phyloP scores from a whole-genome alignment of 1,140 invertebrate genomes.

The Zaprionus capensis region DNA sequence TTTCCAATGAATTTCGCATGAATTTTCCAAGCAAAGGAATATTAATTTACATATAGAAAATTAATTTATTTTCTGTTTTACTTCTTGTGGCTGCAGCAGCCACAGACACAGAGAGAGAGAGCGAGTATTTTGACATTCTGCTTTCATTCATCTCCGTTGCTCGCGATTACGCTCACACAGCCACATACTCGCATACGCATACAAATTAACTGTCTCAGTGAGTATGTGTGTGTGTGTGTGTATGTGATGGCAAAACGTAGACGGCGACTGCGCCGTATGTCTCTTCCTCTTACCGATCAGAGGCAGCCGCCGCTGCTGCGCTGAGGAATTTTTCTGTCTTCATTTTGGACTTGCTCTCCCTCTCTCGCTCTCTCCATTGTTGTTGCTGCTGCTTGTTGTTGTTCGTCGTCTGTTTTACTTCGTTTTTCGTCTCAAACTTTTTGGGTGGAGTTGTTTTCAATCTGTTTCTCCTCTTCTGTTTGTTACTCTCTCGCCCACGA shows the following conservation, averaged over 20 bases:
- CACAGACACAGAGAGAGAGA: conserved; percentile 30
- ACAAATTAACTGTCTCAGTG: conserved; percentile 45
- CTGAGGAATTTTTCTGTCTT: conserved; percentile 77
- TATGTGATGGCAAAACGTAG: conserved; percentile 42
- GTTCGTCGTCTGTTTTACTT: conserved; percentile 53
- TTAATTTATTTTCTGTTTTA: conserved; percentile 73
- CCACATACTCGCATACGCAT: conserved; percentile 35
- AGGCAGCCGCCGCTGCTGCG: conserved; percentile 47
- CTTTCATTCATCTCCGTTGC: conserved; percentile 80
- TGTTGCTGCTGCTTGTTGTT: conserved; percentile 43
- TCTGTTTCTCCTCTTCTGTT: conserved; percentile 58
- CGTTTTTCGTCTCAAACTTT: conserved; percentile 44
- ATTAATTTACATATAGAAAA: conserved; percentile 68
- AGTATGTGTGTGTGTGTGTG: conserved; percentile 35
- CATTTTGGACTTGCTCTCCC: conserved; percentile 58
- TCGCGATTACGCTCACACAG: conserved; percentile 56
- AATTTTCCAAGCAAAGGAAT: conserved; percentile 46
- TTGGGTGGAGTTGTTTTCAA: conserved; percentile 81
- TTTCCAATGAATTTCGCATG: conserved; percentile 34
- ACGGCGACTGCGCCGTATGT: conserved; percentile 40
- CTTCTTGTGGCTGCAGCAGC: conserved; percentile 65
- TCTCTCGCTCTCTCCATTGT: background rate
- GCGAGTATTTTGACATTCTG: conserved; percentile 76
- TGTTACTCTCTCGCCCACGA: conserved; percentile 45
- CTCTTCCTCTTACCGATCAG: conserved; percentile 48